A percentile compares a stretch with the other conserved stretches of the same genome.
Conservation (phyloP, 2,888 invertebrate species). For the Metopia argyrocephala region DNA sequence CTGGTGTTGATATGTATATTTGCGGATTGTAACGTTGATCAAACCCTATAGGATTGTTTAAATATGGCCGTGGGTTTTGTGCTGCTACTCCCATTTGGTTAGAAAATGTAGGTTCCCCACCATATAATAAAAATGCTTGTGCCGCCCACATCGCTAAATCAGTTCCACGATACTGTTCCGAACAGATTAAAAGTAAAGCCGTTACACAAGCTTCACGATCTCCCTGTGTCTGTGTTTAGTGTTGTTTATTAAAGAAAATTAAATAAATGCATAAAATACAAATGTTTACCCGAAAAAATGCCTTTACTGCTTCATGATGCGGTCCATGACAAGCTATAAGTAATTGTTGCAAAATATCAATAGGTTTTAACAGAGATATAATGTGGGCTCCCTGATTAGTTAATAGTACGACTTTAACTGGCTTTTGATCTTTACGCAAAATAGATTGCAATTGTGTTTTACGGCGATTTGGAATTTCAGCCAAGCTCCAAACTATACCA, state of each 20-base stretch:
- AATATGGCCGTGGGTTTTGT: slow-evolving; percentile 4
- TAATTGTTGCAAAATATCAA: slow-evolving; percentile 91
- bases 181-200: slow-evolving; percentile 90
- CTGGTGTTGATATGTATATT: slow-evolving; percentile 78
- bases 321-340: slow-evolving; percentile 90
- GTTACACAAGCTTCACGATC: slow-evolving; percentile 94
- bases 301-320: slow-evolving; percentile 89
- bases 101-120: slow-evolving; percentile 84
- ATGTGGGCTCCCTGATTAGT: slow-evolving; percentile 94
- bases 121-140: slow-evolving; percentile 94
- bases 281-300: slow-evolving; percentile 85
- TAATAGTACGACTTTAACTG: slow-evolving; percentile 89
- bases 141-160: slow-evolving; percentile 92
- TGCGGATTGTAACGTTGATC: slow-evolving; percentile 69
- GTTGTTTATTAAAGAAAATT: background rate
- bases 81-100: slow-evolving; percentile 67
- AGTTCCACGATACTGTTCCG: slow-evolving; percentile 80
- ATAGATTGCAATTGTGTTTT: slow-evolving; percentile 69
- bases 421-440: slow-evolving; percentile 80
- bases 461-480: slow-evolving; percentile 80
- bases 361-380: slow-evolving; percentile 89
- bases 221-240: slow-evolving; percentile 84
- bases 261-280: background rate
- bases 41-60: slow-evolving; percentile 51
- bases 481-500: slow-evolving; percentile 93